Conservation (phyloP, 1,140 invertebrate species). For the Tribolium madens region DNA sequence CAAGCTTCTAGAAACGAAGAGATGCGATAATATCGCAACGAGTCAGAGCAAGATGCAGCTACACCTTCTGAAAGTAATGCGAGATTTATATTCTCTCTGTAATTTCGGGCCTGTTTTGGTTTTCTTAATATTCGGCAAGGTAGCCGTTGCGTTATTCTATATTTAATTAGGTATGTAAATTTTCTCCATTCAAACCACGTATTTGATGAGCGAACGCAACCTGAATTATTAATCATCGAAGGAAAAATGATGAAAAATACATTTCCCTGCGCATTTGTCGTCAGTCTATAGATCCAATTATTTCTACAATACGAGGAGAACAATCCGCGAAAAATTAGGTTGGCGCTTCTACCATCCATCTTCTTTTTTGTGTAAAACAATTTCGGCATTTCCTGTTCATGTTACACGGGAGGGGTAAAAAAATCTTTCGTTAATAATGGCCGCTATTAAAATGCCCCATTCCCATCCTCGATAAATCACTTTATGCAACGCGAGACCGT, state of each 20-base stretch:
- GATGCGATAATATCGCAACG: neutral
- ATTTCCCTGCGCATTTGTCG: neutral
- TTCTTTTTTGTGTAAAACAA: neutral
- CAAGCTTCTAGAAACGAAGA: neutral
- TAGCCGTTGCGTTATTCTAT: slow-evolving; percentile 29
- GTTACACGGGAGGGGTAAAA: neutral
- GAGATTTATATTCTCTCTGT: slow-evolving; percentile 23
- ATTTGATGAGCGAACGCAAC: slow-evolving; percentile 19
- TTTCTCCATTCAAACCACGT: slow-evolving; percentile 9
- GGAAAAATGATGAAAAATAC: slow-evolving; percentile 14
- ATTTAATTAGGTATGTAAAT: slow-evolving; percentile 30
- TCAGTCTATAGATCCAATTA: neutral
- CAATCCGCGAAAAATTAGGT: neutral
- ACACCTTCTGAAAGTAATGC: slow-evolving; percentile 4
- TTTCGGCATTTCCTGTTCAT: neutral
- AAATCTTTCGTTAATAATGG: neutral
- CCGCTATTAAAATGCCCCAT: neutral
- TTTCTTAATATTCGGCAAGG: slow-evolving; percentile 32
- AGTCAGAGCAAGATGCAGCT: neutral
- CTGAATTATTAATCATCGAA: slow-evolving; percentile 18
- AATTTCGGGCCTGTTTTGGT: slow-evolving; percentile 11
- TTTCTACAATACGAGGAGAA: neutral
- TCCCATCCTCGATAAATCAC: neutral
- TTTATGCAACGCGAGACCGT: neutral
- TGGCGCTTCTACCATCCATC: neutral